Conservation (phyloP, 2,888 invertebrate genomes). For the Drosophila demipolita region DNA sequence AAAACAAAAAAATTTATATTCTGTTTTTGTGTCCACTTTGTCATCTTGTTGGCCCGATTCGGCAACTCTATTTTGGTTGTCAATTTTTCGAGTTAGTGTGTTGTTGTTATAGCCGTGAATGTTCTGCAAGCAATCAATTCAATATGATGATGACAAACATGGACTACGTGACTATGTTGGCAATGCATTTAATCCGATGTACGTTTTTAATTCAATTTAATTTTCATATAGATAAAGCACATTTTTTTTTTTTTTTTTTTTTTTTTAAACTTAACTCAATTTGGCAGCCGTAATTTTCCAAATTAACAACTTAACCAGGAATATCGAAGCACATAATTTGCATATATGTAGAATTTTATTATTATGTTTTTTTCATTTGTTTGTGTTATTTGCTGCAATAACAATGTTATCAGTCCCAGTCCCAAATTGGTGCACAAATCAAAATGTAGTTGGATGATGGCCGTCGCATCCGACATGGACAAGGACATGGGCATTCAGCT, state of each 20-base stretch:
- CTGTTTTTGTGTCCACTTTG: slow-evolving; percentile 5
- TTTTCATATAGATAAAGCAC: neutral
- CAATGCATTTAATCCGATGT: slow-evolving; percentile 11
- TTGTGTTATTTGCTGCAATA: slow-evolving; percentile 30
- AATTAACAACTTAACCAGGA: slow-evolving; percentile 14
- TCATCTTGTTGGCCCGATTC: slow-evolving; percentile 19
- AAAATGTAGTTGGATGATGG: slow-evolving; percentile 60
- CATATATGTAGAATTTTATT: slow-evolving; percentile 18
- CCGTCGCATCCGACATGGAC: slow-evolving; percentile 1
- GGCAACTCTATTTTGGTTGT: slow-evolving; percentile 1
- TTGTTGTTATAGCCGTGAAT: neutral
- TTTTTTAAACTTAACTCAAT: neutral
- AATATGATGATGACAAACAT: slow-evolving; percentile 28
- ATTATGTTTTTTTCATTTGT: slow-evolving; percentile 5
- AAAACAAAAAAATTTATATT: neutral
- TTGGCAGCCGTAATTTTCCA: slow-evolving; percentile 7
- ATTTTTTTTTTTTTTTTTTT: neutral
- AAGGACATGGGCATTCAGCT: slow-evolving; percentile 27
- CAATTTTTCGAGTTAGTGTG: neutral
- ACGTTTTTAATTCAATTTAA: neutral
- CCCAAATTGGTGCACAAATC: slow-evolving; percentile 64
- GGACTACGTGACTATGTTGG: slow-evolving; percentile 6
- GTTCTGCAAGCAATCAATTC: slow-evolving; percentile 21
- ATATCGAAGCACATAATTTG: slow-evolving; percentile 6
- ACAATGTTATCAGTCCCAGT: slow-evolving; percentile 61